Base-by-base conservation (phyloP, 2,113 vertebrate genomes). In the Delphinapterus leucas region DNA sequence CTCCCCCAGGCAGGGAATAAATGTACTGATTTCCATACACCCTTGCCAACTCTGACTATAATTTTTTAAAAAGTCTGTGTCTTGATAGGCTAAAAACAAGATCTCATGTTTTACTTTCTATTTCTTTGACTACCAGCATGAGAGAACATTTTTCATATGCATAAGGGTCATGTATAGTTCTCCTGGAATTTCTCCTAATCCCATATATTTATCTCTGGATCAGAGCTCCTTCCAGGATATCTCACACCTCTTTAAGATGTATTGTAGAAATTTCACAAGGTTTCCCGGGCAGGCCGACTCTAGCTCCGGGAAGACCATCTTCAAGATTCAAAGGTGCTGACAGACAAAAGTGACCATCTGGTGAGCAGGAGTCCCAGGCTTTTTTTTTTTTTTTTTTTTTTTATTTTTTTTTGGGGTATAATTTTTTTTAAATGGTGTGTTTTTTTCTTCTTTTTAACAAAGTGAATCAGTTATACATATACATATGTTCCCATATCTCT, bases 341-440 rank as follows among this genome's bases (percentile, higher is more conserved):
- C 20, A 77, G 87, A 81, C 36, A 28, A 70, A 91, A 88, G n/a
- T 41, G 25, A 49, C 49, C 33, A 89, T 63, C 63, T 12, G 71
- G 2, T 14, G 31, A 84, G 49, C 38, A 2, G 61, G 70, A 84
- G 60, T 61, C 2, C 44, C 5, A 77, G 49, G 8, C 15, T 17
- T 53, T 95, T 90, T 91, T 79, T 94, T 95, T 87, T 91, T 77
- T 94, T 41, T 90, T 91, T 79, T 47, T 47, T 47, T 47, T 47
- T 11, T 47, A 47, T 7, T 10, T 47, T 9, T 47, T 47, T 47
- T 47, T 47, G 44, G 9, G 11, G 44, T 47, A 47, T 47, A 47
- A 47, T 47, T 47, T 10, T 9, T 47, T 47, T 47, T 11, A 10
- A 47, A 47, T 47, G 44, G 44, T 47, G 44, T 47, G 44, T 47